These are phyloP conservation scores for Bostrychus sinensis DNA, from an alignment of 2,113 vertebrate genomes.

Conservation along the genomic window DNA sequence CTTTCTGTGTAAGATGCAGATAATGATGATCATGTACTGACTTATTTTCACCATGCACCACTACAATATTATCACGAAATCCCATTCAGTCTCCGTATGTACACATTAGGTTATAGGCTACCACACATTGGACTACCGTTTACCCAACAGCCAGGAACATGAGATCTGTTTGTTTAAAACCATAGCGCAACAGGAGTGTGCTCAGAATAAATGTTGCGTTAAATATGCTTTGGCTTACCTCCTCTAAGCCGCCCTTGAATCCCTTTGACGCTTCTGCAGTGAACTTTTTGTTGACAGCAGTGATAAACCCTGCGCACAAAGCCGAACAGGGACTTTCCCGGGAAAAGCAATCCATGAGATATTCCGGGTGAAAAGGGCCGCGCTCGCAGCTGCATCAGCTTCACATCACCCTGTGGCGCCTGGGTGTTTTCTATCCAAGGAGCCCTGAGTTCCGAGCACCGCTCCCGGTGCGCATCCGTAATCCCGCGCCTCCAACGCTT, in stretches of 20 bases:
- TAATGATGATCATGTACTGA: too few species aligned
- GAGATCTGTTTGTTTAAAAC: background rate
- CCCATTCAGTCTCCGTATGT: too few species aligned
- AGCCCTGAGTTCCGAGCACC: slow-evolving; percentile 60
- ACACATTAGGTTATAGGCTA: too few species aligned
- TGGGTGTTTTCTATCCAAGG: slow-evolving; percentile 67
- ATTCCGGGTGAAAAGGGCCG: slow-evolving; percentile 36
- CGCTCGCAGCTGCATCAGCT: slow-evolving; percentile 62
- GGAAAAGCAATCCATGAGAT: slow-evolving; percentile 65
- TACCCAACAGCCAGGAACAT: background rate
- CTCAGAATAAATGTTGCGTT: background rate
- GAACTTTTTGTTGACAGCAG: slow-evolving; percentile 76
- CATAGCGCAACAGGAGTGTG: background rate
- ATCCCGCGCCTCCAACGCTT: slow-evolving; percentile 36
- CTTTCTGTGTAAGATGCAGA: too few species aligned
- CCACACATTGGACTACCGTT: too few species aligned
- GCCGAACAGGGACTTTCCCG: slow-evolving; percentile 74
- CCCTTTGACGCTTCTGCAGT: slow-evolving; percentile 76
- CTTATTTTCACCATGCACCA: too few species aligned
- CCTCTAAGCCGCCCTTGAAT: slow-evolving; percentile 75
- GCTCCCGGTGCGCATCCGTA: slow-evolving; percentile 49
- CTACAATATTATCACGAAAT: too few species aligned
- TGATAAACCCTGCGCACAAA: slow-evolving; percentile 77
- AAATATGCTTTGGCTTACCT: slow-evolving; percentile 54
- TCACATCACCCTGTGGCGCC: slow-evolving; percentile 15